Evolutionary conservation across 2,888 invertebrate genomes (phyloP), one percentile per base, ranked within the genome.

Genomic region (Petrolisthes cinctipes): DNA sequence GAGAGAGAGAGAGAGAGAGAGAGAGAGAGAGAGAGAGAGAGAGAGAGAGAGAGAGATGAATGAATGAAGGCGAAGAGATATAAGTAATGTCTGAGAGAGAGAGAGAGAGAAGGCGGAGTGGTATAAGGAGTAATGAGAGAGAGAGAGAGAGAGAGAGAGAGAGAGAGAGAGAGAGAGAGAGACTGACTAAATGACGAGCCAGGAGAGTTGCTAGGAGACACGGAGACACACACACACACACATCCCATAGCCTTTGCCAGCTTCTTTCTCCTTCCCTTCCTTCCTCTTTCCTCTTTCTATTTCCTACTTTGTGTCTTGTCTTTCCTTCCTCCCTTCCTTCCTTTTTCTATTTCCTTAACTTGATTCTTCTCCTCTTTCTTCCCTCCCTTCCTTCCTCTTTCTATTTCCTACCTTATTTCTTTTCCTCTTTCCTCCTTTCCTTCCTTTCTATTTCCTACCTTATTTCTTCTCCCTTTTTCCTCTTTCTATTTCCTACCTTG

Each of bases 141-240:
- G n/a, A n/a, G n/a, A n/a, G n/a, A n/a, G 61, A 81, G 61, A 78
- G 78, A 78, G 78, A 78, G 78, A 78, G 78, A 78, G 78, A 78
- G 78, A 37, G 78, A 20, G 78, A 78, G 51, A 51, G 51, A 78
- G 9, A 78, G 9, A 78, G 51, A 9, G 37, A 37, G 37, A 6
- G 37, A 78, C 37, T 51, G 1, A 17, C 17, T 78, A 37, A 37
- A 11, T 51, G 23, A 78, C 17, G 53, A 20, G 14, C 11, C 20
- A 37, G 53, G 7, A 9, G 78, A 20, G 78, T 78, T 73, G 20
- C 73, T 73, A 23, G 20, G 73, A 17, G 20, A 17, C 73, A n/a
- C n/a, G n/a, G n/a, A n/a, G n/a, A n/a, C n/a, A n/a, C n/a, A n/a
- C n/a, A 73, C 9, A 73, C 73, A 9, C 73, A 17, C 20, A 9